Evolutionary conservation across 2,888 invertebrate genomes (phyloP), one percentile per base, ranked within the genome.

Genomic region (Coelinius sp.): DNA sequence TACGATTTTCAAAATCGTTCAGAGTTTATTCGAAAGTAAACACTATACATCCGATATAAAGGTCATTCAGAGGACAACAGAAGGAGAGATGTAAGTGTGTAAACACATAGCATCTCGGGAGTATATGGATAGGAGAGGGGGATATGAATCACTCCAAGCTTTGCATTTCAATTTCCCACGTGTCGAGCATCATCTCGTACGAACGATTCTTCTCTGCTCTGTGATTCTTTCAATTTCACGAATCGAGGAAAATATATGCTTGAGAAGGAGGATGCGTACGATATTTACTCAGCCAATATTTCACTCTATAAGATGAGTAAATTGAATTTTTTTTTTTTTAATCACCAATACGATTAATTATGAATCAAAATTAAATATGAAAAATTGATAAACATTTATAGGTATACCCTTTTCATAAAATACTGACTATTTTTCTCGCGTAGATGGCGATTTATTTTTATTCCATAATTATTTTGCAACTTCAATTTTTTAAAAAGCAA

Each of bases 161-260:
- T 49, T 49, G 49, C 49, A 49, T 49, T 49, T 49, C 49, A 20
- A 49, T 49, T 49, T 49, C 20, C 49, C 49, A 49, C 22, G 49
- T 49, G 49, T 49, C 49, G 49, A 49, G 49, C 20, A 22, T 10
- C 10, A 14, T 46, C 46, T 7, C 17, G 49, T 10, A 10, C 17
- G 22, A 22, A 22, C 49, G 22, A 49, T 49, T 49, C 22, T 49
- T 20, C 20, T 49, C 22, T 5, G 0, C 7, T 49, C 17, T 17
- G 49, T 49, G 49, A 49, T 1, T 22, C 22, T 20, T 49, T 22
- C 14, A 8, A 14, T 49, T 49, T 22, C 17, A 1, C 17, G 0
- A 6, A 31, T 31, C 31, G 5, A 31, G 8, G 31, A 31, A 31
- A 6, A 31, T 31, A 31, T 31, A 31, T 31, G 31, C 5, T 6